phyloP scores from a whole-genome alignment of 2,113 vertebrate species.

The Phodopus roborovskii region DNA sequence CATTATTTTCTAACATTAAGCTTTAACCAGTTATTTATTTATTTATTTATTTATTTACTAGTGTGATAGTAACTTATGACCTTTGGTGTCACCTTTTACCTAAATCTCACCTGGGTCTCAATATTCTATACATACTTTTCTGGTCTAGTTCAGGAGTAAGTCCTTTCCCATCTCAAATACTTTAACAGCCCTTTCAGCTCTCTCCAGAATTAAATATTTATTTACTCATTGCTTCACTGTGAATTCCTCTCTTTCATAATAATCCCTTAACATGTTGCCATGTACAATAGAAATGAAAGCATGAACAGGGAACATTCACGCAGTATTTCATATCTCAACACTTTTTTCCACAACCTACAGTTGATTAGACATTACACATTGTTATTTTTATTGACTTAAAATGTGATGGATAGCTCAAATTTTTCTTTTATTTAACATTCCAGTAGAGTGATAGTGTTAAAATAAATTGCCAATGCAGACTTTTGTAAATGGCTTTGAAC shows the following conservation, averaged over 20 bases:
- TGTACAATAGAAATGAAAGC: slow-evolving; percentile 47
- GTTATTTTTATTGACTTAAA: slow-evolving; percentile 1
- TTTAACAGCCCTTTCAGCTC: slow-evolving; percentile 52
- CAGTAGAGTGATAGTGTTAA: slow-evolving; percentile 1
- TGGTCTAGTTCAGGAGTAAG: slow-evolving; percentile 34
- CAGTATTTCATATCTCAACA: slow-evolving; percentile 20
- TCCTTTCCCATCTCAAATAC: not conserved
- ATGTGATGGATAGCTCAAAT: not conserved
- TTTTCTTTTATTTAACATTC: slow-evolving; percentile 23
- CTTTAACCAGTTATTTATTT: slow-evolving; percentile 12
- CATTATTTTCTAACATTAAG: not conserved
- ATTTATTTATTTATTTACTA: not conserved
- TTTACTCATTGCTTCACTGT: slow-evolving; percentile 61
- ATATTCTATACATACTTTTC: slow-evolving; percentile 48
- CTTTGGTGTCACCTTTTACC: slow-evolving; percentile 31
- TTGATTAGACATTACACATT: slow-evolving; percentile 27
- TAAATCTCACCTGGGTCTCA: slow-evolving; percentile 41
- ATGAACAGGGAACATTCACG: slow-evolving; percentile 42
- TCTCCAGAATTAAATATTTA: slow-evolving; percentile 45
- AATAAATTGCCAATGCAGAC: not conserved
- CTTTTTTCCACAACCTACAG: not conserved
- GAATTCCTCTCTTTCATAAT: slow-evolving; percentile 58
- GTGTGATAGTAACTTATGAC: slow-evolving; percentile 57
- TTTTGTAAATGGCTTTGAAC: not conserved
- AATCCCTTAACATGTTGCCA: slow-evolving; percentile 56